phyloP scores from a whole-genome alignment of 2,888 invertebrate genomes.

The Phalangium opilio region DNA sequence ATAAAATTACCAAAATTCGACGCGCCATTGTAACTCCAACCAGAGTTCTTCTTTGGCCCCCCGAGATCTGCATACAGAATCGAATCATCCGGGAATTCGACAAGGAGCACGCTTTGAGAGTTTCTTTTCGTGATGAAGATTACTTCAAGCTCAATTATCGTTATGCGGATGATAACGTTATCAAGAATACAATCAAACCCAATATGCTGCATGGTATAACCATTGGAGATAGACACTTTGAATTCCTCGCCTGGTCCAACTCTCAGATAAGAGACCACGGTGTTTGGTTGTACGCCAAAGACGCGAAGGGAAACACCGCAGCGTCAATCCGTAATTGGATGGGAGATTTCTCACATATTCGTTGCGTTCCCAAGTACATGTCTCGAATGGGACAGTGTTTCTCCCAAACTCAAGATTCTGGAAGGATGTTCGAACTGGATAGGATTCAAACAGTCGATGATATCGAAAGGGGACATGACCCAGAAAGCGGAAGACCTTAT shows the following conservation, averaged over 20 bases:
- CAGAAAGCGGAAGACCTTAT: slow-evolving; percentile 7
- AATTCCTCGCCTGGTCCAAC: slow-evolving; percentile 21
- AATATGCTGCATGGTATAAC: slow-evolving; percentile 8
- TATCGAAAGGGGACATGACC: too few species aligned
- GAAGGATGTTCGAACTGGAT: too few species aligned
- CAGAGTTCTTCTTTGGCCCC: slow-evolving; percentile 10
- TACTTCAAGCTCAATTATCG: slow-evolving; percentile 10
- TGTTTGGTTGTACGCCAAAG: slow-evolving; percentile 20
- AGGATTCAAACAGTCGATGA: too few species aligned
- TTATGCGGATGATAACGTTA: slow-evolving; percentile 6
- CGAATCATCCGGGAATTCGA: slow-evolving; percentile 12
- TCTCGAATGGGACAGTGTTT: slow-evolving; percentile 22
- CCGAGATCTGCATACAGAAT: slow-evolving; percentile 14
- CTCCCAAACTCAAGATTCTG: slow-evolving; percentile 10
- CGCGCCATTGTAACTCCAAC: slow-evolving; percentile 19
- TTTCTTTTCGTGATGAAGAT: slow-evolving; percentile 17
- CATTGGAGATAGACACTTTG: slow-evolving; percentile 14
- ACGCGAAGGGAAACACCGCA: slow-evolving; percentile 9
- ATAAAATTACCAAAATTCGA: slow-evolving; percentile 5
- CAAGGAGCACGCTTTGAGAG: slow-evolving; percentile 14
- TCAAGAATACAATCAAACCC: slow-evolving; percentile 3
- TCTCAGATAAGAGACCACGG: slow-evolving; percentile 22
- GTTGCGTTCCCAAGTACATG: slow-evolving; percentile 20
- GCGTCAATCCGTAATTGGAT: slow-evolving; percentile 17
- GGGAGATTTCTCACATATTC: slow-evolving; percentile 20